phyloP scores from a whole-genome alignment of 2,888 invertebrate species.

The Synergus gifuensis region DNA sequence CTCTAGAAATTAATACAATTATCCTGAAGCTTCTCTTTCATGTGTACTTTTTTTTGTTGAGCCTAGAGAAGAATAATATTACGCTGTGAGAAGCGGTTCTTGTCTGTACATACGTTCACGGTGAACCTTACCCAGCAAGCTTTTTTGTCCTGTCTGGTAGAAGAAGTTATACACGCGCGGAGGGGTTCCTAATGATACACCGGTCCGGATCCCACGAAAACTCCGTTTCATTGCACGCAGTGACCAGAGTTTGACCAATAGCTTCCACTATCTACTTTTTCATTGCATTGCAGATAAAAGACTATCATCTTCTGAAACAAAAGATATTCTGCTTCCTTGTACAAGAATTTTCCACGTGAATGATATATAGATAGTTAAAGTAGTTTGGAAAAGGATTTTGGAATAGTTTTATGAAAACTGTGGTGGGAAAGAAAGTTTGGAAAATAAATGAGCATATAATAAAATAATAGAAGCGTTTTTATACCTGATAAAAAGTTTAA shows the following conservation, averaged over 20 bases:
- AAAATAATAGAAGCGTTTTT: too few species aligned
- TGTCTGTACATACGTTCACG: not conserved
- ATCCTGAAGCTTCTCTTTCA: not conserved
- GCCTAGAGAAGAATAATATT: not conserved
- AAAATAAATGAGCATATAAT: too few species aligned
- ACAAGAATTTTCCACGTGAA: too few species aligned
- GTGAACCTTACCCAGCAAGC: not conserved
- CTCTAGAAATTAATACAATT: not conserved
- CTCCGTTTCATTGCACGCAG: slow-evolving; percentile 57
- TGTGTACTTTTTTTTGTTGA: not conserved
- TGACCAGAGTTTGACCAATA: slow-evolving; percentile 49
- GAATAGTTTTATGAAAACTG: too few species aligned
- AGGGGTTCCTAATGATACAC: slow-evolving; percentile 64
- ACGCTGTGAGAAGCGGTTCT: not conserved
- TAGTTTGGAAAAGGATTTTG: too few species aligned
- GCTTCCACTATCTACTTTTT: slow-evolving; percentile 30
- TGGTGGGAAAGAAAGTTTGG: too few species aligned
- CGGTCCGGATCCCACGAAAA: slow-evolving; percentile 60
- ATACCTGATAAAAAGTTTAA: too few species aligned
- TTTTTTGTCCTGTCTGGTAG: not conserved
- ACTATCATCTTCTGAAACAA: not conserved
- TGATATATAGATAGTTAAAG: too few species aligned
- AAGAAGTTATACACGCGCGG: slow-evolving; percentile 48
- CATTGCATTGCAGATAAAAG: not conserved
- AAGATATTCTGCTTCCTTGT: not conserved